Evolutionary conservation across 2,888 invertebrate species (phyloP), one percentile per base, ranked within the genome.

Genomic region (Isoperla grammatica): DNA sequence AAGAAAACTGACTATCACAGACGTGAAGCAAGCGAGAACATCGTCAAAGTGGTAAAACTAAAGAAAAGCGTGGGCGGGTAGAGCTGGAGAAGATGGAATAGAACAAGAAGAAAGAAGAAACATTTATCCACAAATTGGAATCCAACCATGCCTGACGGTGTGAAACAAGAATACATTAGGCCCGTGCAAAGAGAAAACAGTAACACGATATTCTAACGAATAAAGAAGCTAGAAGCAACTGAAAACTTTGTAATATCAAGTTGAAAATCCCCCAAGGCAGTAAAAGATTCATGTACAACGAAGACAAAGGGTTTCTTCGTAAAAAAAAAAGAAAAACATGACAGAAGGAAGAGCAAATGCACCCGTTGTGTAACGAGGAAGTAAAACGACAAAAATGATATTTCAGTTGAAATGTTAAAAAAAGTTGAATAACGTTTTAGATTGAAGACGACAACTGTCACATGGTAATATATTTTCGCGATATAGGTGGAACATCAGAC

Each of bases 171-270:
- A 53, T 53, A 53, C 20, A 53, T 53, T 53, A 53, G 19, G 53
- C 35, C 4, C 29, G 29, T 29, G 49, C 53, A 53, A 37, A 17
- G 37, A 15, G 15, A 37, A 35, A 53, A 53, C 53, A 53, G 53
- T 15, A 53, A 15, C 45, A 11, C 19, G 45, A 45, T 45, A 15
- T 45, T 17, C 45, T 45, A 29, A 29, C 29, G 29, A 29, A 29
- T 45, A 45, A 11, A 19, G 17, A 17, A 53, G 37, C 53, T 37
- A 54, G 54, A 35, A 43, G 39, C 53, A 54, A 59, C 43, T 54
- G 59, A 59, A 59, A 59, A 59, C 54, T 59, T 59, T 29, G 50
- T 50, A 59, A 59, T 59, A 59, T 59, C 54, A 53, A 45, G 45
- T 37, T 19, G 20, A 53, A 53, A 37, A 29, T 15, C 53, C 53